Evolutionary conservation across 2,888 invertebrate species (phyloP).

Genomic region (Ophion ellenae): DNA sequence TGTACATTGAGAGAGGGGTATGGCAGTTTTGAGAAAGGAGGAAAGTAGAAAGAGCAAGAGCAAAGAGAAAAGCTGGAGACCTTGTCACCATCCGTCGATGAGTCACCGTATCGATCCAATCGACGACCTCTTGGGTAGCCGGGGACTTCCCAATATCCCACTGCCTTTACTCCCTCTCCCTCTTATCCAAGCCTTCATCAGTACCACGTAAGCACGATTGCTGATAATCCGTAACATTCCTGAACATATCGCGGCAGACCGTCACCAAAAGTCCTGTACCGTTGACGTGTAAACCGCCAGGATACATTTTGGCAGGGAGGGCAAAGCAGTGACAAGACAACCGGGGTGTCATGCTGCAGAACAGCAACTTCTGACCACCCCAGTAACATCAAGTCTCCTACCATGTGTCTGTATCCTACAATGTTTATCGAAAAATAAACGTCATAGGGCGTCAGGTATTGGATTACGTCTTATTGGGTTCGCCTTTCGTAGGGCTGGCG

Average conservation of each 20-base stretch:
- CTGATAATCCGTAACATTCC: neutral
- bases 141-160: constrained; percentile 64
- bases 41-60: constrained; percentile 55
- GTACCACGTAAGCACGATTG: constrained; percentile 40
- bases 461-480: no score
- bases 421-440: no score
- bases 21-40: constrained; percentile 31
- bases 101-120: constrained; percentile 81
- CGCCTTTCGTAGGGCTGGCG: neutral
- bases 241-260: no score
- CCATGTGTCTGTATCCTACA: no score
- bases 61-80: constrained; percentile 70
- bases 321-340: no score
- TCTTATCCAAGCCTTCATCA: constrained; percentile 43
- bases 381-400: no score
- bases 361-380: no score
- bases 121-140: constrained; percentile 58
- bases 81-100: constrained; percentile 80
- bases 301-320: no score
- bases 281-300: no score
- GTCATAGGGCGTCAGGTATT: no score
- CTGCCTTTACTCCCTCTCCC: constrained; percentile 31
- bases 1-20: constrained; percentile 35
- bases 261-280: no score
- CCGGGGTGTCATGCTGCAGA: no score